phyloP scores from a whole-genome alignment of 2,113 vertebrate genomes.

The Apodemus speciosus region DNA sequence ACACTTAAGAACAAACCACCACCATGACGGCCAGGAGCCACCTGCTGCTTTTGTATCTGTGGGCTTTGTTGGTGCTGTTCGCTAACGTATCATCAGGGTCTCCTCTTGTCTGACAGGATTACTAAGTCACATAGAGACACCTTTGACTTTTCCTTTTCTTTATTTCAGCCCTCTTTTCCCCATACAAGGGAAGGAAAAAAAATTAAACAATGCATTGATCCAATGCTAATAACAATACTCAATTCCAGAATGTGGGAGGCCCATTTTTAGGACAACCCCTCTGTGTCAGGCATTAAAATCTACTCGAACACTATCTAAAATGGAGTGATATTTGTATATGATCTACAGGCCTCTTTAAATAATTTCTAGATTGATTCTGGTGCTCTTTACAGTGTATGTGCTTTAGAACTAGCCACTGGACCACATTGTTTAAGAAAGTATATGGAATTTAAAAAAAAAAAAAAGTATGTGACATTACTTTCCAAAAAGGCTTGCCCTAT shows the following conservation, averaged over 20 bases:
- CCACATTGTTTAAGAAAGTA: not conserved
- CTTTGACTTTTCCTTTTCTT: constrained; percentile 8
- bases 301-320: not conserved
- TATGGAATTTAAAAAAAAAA: not conserved
- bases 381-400: not conserved
- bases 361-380: not conserved
- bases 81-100: not conserved
- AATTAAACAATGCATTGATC: constrained; percentile 25
- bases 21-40: not conserved
- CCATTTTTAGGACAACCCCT: not conserved
- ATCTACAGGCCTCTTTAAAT: not conserved
- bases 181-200: not conserved
- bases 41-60: not conserved
- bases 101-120: not conserved
- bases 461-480: not conserved
- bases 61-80: not conserved
- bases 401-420: not conserved
- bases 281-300: not conserved
- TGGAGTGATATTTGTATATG: not conserved
- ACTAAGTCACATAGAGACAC: not conserved
- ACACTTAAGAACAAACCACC: not conserved
- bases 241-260: not conserved
- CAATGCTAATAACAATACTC: not conserved
- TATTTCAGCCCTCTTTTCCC: not conserved
- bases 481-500: not conserved